Percentiles rank a stretch among this genome's conserved stretches.
Evolutionary conservation across 1,140 invertebrate genomes (phyloP).

Genomic region (Linepithema humile): DNA sequence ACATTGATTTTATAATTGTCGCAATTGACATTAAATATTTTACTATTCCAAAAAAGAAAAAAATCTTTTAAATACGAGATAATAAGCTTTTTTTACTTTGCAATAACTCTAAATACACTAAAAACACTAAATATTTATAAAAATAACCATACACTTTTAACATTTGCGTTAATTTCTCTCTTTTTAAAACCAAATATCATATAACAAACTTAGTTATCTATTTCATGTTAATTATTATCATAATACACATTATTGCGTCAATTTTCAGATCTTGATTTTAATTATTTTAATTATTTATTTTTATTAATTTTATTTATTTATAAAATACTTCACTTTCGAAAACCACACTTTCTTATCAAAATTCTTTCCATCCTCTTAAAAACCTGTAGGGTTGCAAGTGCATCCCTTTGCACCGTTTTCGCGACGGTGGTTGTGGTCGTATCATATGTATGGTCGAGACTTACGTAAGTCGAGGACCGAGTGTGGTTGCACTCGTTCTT

Average conservation of each 20-base stretch:
- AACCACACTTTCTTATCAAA: neutral
- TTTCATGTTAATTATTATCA: neutral
- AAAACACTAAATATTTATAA: neutral
- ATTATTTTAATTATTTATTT: neutral
- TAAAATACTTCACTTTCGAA: neutral
- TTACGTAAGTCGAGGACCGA: constrained; percentile 54
- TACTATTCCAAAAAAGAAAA: neutral
- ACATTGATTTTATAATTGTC: neutral
- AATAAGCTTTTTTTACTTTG: neutral
- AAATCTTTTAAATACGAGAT: neutral
- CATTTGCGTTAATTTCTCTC: neutral
- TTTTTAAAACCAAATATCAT: neutral
- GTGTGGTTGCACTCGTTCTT: constrained; percentile 27
- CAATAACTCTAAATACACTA: too few species aligned
- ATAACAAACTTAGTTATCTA: neutral
- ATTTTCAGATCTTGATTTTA: neutral
- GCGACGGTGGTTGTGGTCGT: neutral
- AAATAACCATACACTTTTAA: neutral
- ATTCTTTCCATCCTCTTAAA: neutral
- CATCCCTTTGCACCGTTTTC: constrained; percentile 3
- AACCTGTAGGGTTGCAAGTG: neutral
- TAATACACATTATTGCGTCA: neutral
- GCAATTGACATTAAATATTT: neutral
- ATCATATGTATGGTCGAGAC: constrained; percentile 12
- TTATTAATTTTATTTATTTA: neutral